Base-by-base conservation (phyloP, 2,888 invertebrate genomes). In the Athetis lepigone region DNA sequence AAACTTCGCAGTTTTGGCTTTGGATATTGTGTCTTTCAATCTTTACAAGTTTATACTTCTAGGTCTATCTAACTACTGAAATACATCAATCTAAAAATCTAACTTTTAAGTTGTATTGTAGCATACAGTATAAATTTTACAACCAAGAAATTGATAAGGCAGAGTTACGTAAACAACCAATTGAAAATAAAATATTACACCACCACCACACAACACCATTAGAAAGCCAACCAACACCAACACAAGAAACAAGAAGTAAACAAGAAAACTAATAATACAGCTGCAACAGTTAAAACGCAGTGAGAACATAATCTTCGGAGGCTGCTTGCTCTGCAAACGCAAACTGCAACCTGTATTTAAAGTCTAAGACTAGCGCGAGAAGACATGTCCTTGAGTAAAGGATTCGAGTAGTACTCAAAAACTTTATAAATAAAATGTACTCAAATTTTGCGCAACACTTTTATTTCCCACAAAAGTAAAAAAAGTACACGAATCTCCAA, bases 211-310 rank as follows among this genome's bases (percentile, higher is more conserved):
- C 42, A 55, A 67, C 49, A 73, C 40, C 45, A n/a, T 49, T 25
- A 57, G n/a, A 73, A 58, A 77, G 73, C 59, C 39, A 56, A 63
- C 72, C 71, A 72, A 63, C 71, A 76, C 71, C 76, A 55, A 70
- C 43, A 76, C 76, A 51, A 62, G 40, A 57, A 45, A 56, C 52
- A 42, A 70, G 63, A 76, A 58, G 54, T 9, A 51, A 50, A 37
- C 69, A 56, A 61, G 33, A 60, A 40, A 60, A 75, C 61, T 43
- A 61, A 64, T 59, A 16, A 64, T 43, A 64, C 37, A 51, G 56
- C 33, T 33, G 33, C 54, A 51, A 58, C 57, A 19, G 25, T 56
- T 43, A 61, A 51, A 70, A 45, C 51, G 52, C 45, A 50, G 47
- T 21, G 16, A 58, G 27, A 52, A 43, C 8, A 1, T 37, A 47